Conservation (phyloP, 2,888 invertebrate genomes). For the Drosophila austrosaltans region DNA sequence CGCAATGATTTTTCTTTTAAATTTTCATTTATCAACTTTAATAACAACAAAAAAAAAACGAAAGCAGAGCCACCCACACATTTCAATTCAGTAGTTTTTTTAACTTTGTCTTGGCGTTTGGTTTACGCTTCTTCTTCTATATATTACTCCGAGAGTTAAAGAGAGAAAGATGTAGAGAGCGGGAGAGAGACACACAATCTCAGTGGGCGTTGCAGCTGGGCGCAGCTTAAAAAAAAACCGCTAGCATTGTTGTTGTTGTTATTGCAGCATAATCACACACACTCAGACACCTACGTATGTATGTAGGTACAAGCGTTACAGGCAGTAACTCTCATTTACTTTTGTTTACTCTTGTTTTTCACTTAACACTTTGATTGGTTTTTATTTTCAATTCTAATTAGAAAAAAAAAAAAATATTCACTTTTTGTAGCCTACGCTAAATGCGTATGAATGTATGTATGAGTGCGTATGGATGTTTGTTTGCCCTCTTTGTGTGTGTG, state of each 20-base stretch:
- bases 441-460: conserved; percentile 45
- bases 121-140: conserved; percentile 9
- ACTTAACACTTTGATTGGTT: conserved; percentile 32
- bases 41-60: conserved; percentile 28
- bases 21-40: conserved; percentile 45
- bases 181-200: conserved; percentile 28
- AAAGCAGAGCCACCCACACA: conserved; percentile 30
- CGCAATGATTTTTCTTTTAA: conserved; percentile 64
- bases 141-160: conserved; percentile 3
- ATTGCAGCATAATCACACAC: conserved; percentile 56
- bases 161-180: conserved; percentile 2
- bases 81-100: conserved; percentile 21
- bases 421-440: conserved; percentile 48
- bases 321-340: conserved; percentile 30
- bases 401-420: conserved; percentile 63
- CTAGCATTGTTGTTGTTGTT: conserved; percentile 59
- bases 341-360: conserved; percentile 39
- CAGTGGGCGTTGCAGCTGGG: conserved; percentile 53
- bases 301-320: background rate
- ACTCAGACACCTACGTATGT: conserved; percentile 23
- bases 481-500: conserved; percentile 22
- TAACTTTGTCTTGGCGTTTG: conserved; percentile 34
- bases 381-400: conserved; percentile 60
- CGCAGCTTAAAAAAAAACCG: conserved; percentile 39
- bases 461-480: conserved; percentile 64